Evolutionary conservation across 2,113 vertebrate genomes (phyloP).

Genomic region (Polypterus bichir): DNA sequence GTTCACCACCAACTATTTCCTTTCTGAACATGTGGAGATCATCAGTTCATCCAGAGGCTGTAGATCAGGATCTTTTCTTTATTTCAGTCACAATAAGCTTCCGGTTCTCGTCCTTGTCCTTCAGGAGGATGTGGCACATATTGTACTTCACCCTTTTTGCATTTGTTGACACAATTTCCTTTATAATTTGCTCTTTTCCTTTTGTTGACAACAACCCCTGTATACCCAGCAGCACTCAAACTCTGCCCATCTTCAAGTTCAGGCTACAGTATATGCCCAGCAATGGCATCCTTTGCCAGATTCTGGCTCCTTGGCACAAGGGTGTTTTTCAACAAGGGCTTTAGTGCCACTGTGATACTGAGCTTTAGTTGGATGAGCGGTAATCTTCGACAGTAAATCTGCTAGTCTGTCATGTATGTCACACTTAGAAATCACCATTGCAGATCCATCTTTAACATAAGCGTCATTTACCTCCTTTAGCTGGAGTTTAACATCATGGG

Average conservation of each 20-base stretch:
- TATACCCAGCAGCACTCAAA: slow-evolving; percentile 5
- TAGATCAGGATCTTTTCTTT: slow-evolving; percentile 12
- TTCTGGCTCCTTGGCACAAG: slow-evolving; percentile 16
- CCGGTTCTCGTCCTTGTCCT: slow-evolving; percentile 10
- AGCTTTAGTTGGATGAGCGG: slow-evolving; percentile 4
- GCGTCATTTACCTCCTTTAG: slow-evolving; percentile 14
- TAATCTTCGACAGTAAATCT: slow-evolving; percentile 16
- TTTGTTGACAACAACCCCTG: slow-evolving; percentile 5
- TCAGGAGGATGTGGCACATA: slow-evolving; percentile 15
- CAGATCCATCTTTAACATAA: slow-evolving; percentile 16
- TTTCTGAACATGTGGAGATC: slow-evolving; percentile 1
- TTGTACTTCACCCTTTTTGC: slow-evolving; percentile 1
- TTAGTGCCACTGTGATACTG: slow-evolving; percentile 15
- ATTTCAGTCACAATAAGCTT: slow-evolving; percentile 10
- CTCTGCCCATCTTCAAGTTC: slow-evolving; percentile 18
- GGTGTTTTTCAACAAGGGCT: slow-evolving; percentile 18
- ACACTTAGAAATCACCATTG: slow-evolving; percentile 6
- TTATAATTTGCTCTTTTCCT: slow-evolving; percentile 6
- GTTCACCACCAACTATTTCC: slow-evolving; percentile 1
- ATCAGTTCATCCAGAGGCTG: slow-evolving; percentile 13
- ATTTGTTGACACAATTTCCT: not conserved
- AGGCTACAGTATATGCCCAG: slow-evolving; percentile 9
- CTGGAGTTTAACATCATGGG: slow-evolving; percentile 13
- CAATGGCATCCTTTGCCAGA: slow-evolving; percentile 12
- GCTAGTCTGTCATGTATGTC: slow-evolving; percentile 15